Evolutionary conservation across 2,113 vertebrate species (phyloP).

Genomic region (Arothron firmamentum): DNA sequence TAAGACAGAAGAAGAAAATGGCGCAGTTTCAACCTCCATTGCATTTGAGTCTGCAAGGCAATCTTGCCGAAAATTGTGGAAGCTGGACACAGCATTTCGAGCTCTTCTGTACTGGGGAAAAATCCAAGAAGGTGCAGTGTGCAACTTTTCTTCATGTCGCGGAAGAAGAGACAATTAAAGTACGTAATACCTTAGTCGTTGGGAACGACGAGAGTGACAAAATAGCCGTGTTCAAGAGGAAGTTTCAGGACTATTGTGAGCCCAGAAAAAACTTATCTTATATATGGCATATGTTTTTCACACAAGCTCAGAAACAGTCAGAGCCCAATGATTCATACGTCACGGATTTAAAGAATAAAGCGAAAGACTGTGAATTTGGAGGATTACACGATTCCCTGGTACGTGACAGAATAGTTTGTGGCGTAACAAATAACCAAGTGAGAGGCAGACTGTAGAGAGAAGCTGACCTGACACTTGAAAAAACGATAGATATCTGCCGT

Average conservation of each 20-base stretch:
- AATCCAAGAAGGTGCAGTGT: not conserved
- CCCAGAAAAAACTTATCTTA: not conserved
- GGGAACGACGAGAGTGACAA: too few species aligned
- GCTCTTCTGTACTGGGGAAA: not conserved
- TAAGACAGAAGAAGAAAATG: not conserved
- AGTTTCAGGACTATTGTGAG: too few species aligned
- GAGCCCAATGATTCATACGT: not conserved
- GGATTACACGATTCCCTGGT: too few species aligned
- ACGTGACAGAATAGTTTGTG: too few species aligned
- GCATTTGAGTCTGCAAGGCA: not conserved
- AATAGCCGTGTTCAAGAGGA: too few species aligned
- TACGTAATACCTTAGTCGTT: too few species aligned
- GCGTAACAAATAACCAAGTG: slow-evolving; percentile 3
- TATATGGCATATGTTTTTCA: not conserved
- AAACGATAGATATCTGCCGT: too few species aligned
- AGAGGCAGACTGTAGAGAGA: slow-evolving; percentile 11
- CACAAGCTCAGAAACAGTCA: not conserved
- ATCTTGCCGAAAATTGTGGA: not conserved
- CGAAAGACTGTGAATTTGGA: too few species aligned
- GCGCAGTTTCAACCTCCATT: not conserved
- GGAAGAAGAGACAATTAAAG: too few species aligned
- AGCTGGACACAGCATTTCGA: not conserved
- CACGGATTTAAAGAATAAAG: too few species aligned
- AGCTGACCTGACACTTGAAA: not conserved
- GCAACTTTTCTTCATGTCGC: not conserved